phyloP scores from a whole-genome alignment of 2,113 vertebrate genomes.

The Tachuris rubrigastra region DNA sequence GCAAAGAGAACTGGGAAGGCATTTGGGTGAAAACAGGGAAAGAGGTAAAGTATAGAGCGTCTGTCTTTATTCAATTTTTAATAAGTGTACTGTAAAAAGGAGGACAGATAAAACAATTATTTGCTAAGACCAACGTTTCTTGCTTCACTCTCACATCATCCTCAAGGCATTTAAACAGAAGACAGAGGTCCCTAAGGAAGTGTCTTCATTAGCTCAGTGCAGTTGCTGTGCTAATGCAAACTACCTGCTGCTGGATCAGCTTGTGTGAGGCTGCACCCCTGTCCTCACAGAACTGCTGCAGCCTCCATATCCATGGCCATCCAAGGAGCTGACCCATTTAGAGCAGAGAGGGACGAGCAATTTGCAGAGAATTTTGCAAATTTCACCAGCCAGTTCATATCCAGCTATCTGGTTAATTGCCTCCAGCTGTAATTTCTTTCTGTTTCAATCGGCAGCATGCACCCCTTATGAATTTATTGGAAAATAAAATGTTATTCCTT shows the following conservation, averaged over 20 bases:
- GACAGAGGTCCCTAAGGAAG: not conserved
- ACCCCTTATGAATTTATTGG: not conserved
- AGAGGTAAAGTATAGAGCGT: not conserved
- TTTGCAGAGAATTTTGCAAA: not conserved
- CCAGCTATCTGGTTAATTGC: not conserved
- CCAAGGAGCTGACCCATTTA: not conserved
- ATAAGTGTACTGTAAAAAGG: not conserved
- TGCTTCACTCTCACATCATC: not conserved
- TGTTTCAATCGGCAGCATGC: not conserved
- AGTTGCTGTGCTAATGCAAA: not conserved
- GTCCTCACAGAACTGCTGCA: not conserved
- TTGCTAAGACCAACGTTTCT: not conserved
- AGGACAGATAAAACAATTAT: not conserved
- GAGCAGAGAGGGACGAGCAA: not conserved
- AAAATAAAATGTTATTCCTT: not conserved
- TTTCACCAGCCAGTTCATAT: not conserved
- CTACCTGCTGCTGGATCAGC: not conserved
- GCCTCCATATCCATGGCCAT: rapidly evolving
- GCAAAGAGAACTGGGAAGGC: not conserved
- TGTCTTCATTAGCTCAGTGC: not conserved
- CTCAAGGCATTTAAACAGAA: not conserved
- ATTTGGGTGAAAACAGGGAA: not conserved
- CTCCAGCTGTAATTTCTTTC: conserved; percentile 12
- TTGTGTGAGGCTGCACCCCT: not conserved
- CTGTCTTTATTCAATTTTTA: not conserved